Conservation (phyloP, 2,797 vertebrate genomes). For the Taeniopygia guttata region DNA sequence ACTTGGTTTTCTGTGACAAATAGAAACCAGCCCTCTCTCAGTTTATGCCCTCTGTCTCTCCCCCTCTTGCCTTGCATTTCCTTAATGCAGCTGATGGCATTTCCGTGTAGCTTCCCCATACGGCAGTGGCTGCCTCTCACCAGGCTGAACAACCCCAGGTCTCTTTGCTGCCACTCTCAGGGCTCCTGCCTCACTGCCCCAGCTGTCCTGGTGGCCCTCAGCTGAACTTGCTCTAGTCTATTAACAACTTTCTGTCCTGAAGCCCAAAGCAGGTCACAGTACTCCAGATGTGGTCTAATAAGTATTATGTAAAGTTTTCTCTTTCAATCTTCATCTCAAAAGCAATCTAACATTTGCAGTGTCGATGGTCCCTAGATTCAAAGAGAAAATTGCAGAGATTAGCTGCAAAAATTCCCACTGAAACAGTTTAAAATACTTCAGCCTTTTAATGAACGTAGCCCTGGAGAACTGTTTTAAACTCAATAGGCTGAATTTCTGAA, state of each 20-base stretch:
- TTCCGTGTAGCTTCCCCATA: neutral
- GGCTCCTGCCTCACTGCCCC: neutral
- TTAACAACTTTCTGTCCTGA: neutral
- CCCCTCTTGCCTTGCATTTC: neutral
- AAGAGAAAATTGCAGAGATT: neutral
- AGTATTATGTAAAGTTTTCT: neutral
- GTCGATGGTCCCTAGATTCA: neutral
- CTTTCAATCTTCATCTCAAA: neutral
- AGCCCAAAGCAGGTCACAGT: neutral
- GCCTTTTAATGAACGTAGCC: neutral
- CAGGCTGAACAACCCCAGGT: neutral
- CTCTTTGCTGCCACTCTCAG: neutral
- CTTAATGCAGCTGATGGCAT: neutral
- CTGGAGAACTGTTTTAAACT: neutral
- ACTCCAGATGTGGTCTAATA: neutral
- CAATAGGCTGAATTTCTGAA: neutral
- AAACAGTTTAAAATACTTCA: neutral
- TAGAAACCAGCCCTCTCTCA: neutral
- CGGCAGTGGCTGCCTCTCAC: neutral
- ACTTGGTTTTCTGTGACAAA: rapidly evolving
- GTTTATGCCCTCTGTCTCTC: neutral
- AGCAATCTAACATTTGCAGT: neutral
- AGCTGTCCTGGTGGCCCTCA: neutral
- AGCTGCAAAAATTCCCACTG: neutral
- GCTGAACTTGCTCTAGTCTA: neutral